phyloP scores from a whole-genome alignment of 2,888 invertebrate species.

The Dicyrtoma fusca region DNA sequence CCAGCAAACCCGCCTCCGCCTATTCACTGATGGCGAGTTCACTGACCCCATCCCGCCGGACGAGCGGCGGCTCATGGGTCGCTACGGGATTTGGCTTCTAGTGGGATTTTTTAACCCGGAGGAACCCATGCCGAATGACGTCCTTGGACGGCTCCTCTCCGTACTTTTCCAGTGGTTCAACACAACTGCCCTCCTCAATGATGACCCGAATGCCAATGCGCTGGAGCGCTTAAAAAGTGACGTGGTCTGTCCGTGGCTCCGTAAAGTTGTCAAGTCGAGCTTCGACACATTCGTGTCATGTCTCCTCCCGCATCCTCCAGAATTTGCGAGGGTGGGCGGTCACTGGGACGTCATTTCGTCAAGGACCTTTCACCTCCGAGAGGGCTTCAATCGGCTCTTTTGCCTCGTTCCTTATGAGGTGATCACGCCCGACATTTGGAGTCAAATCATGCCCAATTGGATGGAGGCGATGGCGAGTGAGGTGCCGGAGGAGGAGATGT shows the following conservation, averaged over 20 bases:
- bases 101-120: conserved; percentile 68
- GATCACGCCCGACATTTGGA: conserved; percentile 95
- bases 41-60: conserved; percentile 75
- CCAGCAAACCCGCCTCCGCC: conserved; percentile 52
- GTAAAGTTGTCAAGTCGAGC: conserved; percentile 78
- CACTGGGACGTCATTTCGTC: conserved; percentile 91
- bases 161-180: conserved; percentile 99
- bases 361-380: conserved; percentile 87
- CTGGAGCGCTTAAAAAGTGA: conserved; percentile 89
- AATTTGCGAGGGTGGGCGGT: conserved; percentile 92
- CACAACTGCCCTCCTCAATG: conserved; percentile 93
- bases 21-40: conserved; percentile 57
- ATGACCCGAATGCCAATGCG: conserved; percentile 77
- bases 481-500: conserved; percentile 83
- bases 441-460: conserved; percentile 98
- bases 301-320: conserved; percentile 92
- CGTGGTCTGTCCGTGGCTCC: conserved; percentile 91
- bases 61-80: conserved; percentile 84
- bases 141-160: conserved; percentile 85
- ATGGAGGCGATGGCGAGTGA: conserved; percentile 95
- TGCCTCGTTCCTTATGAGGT: conserved; percentile 98
- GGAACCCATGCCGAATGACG: conserved; percentile 58
- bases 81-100: conserved; percentile 96
- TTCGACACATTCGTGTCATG: conserved; percentile 91
- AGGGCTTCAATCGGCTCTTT: conserved; percentile 90